Evolutionary conservation across 2,888 invertebrate species (phyloP), one percentile per base, ranked within the genome.

Genomic region (Lepeophtheirus nordmannii): DNA sequence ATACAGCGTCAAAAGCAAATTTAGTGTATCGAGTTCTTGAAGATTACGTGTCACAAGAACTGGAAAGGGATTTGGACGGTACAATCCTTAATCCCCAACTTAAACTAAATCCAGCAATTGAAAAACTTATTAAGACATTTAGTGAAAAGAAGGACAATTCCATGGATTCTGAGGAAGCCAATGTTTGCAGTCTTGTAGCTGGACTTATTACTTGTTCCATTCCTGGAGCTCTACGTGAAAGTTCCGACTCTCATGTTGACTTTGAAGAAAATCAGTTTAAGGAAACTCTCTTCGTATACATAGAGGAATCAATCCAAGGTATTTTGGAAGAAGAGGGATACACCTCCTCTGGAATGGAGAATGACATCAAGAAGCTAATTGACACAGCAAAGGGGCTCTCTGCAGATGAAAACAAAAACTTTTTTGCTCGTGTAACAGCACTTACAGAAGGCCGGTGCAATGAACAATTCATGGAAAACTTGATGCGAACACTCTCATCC

Each of bases 191-290:
- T 30, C 23, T 66, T 17, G 39, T 66, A 10, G 58, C 66, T 10
- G 66, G 66, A 10, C 58, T 66, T 38, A 66, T 66, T 38, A 66
- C 58, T 40, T 66, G 60, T 23, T 66, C 66, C 23, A 66, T 66
- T 23, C 66, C 66, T 17, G 66, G 66, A 39, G 66, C 66, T n/a
- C 23, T 66, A 12, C 58, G 58, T 20, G 66, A 66, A 30, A 46
- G 46, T 10, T 41, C 20, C n/a, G 60, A 40, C 12, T 11, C 30
- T 11, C 22, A 17, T 14, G 17, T 22, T 23, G 58, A 58, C 56
- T 56, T 65, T 17, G 23, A 60, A 20, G 66, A 61, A 11, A 30
- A 12, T 10, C 39, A 66, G 22, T 59, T 66, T 20, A 66, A 60
- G 23, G 40, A n/a, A 39, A 60, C 56, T 12, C 46, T 66, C 8